Percentiles rank a stretch among this genome's conserved stretches.
phyloP scores from a whole-genome alignment of 2,113 vertebrate species.

The Myotis davidii region DNA sequence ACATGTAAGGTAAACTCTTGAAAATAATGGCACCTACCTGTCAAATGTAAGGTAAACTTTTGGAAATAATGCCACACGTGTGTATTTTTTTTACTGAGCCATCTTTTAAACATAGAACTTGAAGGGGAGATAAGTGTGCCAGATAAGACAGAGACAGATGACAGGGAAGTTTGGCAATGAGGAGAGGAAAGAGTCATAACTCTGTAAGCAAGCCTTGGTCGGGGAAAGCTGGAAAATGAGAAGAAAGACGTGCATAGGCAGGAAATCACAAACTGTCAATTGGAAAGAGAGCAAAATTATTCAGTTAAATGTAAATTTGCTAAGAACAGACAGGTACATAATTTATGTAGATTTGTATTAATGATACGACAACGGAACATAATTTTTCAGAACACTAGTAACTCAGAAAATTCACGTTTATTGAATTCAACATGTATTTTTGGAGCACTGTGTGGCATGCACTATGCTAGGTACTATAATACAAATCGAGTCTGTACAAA shows the following conservation, averaged over 20 bases:
- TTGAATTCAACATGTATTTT: not conserved
- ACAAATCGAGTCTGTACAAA: not conserved
- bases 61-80: not conserved
- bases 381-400: slow-evolving; percentile 21
- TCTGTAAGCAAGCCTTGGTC: not conserved
- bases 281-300: not conserved
- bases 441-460: not conserved
- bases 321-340: slow-evolving; percentile 35
- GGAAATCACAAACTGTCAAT: not conserved
- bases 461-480: not conserved
- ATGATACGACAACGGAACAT: not conserved
- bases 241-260: not conserved
- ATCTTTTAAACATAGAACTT: not conserved
- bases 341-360: slow-evolving; percentile 55
- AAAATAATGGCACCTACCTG: not conserved
- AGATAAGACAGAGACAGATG: not conserved
- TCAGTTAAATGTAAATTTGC: slow-evolving; percentile 5
- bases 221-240: not conserved
- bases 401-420: slow-evolving; percentile 11
- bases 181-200: not conserved
- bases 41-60: not conserved
- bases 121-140: not conserved
- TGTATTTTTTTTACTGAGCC: not conserved
- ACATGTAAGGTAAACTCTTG: not conserved
- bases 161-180: not conserved